Base-by-base conservation (phyloP, 2,888 invertebrate genomes). In the Trichogramma evanescens region DNA sequence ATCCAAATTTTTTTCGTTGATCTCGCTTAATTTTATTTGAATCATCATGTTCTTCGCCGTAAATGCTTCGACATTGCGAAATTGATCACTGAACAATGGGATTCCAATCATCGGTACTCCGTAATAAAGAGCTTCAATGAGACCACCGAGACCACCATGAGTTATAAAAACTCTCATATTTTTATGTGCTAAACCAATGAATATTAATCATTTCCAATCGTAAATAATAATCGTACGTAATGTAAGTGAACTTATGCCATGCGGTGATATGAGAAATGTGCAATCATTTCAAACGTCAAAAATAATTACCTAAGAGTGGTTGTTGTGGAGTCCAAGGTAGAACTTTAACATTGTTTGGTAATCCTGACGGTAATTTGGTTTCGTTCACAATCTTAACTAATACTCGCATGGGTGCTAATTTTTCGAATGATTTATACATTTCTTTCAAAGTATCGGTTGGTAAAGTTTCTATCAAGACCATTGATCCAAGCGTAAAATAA, bases 1-100 rank as follows among this genome's bases (percentile, higher is more conserved):
- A 39, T 73, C 70, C 62, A 76, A 63, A 4, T 65, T 64, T 5
- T 4, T 44, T 6, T 69, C 67, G 0, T 63, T 70, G 1, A 76
- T 44, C 4, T 69, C 58, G 0, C 64, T 13, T 39, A 63, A 59
- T 7, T 68, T 59, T 4, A 76, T 45, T 4, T 52, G 52, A 4
- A 70, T 40, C 0, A 67, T 72, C 49, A 72, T 68, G 0, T 71
- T 70, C 43, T 68, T 69, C 1, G 52, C 54, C 0, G 63, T 66
- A 49, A 68, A 64, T 4, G 66, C 48, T 46, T 69, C 71, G 59
- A 80, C 44, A 54, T 72, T 73, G 4, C 58, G 56, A 8, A 69
- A 72, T 60, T 77, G 76, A 69, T 77, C 77, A 7, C 67, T 74
- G 56, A 74, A 76, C 13, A 76, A 61, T 6, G 76, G 76, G 42